Base-by-base conservation (phyloP, 2,888 invertebrate genomes). In the Protonemura montana region DNA sequence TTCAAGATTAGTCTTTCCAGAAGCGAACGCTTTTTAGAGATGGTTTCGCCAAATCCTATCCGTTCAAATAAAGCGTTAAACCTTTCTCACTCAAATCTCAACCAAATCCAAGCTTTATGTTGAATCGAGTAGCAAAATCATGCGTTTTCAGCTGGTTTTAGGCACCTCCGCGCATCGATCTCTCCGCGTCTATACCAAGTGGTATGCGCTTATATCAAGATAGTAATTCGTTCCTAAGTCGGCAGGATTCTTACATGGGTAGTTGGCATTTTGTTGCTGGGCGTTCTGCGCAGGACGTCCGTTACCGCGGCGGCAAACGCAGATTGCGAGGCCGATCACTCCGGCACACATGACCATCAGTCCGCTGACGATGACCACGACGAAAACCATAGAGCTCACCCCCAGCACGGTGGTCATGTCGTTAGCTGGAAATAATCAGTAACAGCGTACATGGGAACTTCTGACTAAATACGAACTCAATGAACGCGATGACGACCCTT, bases 371-470 rank as follows among this genome's bases (percentile, higher is more conserved):
- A 95, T 94, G 89, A 94, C 94, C 88, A 94, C 93, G 89, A 95
- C 95, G 91, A 97, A 95, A 94, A 96, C 95, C 89, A 95, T 95
- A 91, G 95, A 93, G 90, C 95, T 95, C 90, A 96, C 92, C 88
- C 97, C 96, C 88, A 95, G 92, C 88, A 96, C 94, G 87, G 94
- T 94, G 89, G 93, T 93, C 86, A 93, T 92, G 89, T 94, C 87
- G 78, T 81, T 88, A 42, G 86, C 88, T 88, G 86, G 25, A 86
- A 87, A 41, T 25, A 6, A 42, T 59, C 29, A 83, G 41, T 16
- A 5, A 29, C 10, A 3, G 10, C 35, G 35, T 35, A 35, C 10
- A 35, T 3, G 10, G 35, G 35, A 3, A 35, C 10, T 35, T 3
- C 35, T 35, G 35, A 35, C n/a, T n/a, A n/a, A n/a, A n/a, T n/a